A percentile compares a stretch with the other conserved stretches of the same genome.
phyloP scores from a whole-genome alignment of 2,888 invertebrate genomes.

The Xylophagus ater region DNA sequence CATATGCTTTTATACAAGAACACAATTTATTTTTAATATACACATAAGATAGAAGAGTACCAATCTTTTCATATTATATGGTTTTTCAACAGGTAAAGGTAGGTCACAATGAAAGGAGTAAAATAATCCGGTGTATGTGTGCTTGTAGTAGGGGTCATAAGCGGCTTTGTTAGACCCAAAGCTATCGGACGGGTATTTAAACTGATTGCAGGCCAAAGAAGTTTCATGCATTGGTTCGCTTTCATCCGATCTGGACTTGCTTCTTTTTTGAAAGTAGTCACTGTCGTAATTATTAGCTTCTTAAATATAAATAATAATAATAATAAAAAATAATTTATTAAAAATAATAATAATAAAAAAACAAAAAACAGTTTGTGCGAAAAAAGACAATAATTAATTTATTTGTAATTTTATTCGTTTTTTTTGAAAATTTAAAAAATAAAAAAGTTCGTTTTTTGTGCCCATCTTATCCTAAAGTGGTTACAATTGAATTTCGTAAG shows the following conservation, averaged over 20 bases:
- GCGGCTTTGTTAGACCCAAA: slow-evolving; percentile 12
- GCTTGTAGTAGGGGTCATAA: slow-evolving; percentile 10
- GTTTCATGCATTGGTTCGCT: slow-evolving; percentile 56
- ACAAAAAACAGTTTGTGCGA: too few relatives aligned
- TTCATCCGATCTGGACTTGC: slow-evolving; percentile 53
- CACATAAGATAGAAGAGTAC: not conserved
- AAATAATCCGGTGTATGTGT: too few relatives aligned
- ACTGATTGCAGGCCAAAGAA: slow-evolving; percentile 51
- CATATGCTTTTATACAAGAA: too few relatives aligned
- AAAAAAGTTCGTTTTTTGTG: too few relatives aligned
- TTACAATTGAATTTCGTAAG: too few relatives aligned
- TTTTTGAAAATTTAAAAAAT: slow-evolving; percentile 1
- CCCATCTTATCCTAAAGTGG: too few relatives aligned
- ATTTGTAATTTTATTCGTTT: too few relatives aligned
- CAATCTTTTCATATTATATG: not conserved
- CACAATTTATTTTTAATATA: too few relatives aligned
- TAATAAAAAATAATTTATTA: slow-evolving; percentile 1
- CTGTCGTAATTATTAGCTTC: slow-evolving; percentile 15
- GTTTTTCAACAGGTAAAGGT: not conserved
- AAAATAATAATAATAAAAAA: slow-evolving; percentile 1
- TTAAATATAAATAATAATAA: not conserved
- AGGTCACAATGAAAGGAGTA: slow-evolving; percentile 4
- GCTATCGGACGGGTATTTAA: slow-evolving; percentile 45
- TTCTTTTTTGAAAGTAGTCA: slow-evolving; percentile 42
- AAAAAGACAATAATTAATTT: too few relatives aligned